A percentile compares a stretch with the other conserved stretches of the same genome.
phyloP scores from a whole-genome alignment of 2,797 vertebrate species.

The Myripristis jacobus region DNA sequence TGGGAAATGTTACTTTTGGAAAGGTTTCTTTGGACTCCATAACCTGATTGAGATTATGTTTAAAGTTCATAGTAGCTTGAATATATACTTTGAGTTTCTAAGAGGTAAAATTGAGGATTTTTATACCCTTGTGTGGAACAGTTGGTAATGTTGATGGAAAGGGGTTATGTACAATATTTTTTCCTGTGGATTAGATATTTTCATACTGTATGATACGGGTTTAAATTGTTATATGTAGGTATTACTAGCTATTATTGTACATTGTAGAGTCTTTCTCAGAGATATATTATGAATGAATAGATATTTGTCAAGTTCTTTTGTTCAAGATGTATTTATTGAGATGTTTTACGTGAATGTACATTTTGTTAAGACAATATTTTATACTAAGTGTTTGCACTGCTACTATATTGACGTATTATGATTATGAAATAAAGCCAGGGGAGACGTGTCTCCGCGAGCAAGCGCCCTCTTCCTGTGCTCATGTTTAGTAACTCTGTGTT shows the following conservation, averaged over 20 bases:
- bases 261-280: conserved; percentile 77
- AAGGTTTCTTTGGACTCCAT: conserved; percentile 53
- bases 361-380: conserved; percentile 85
- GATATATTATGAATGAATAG: conserved; percentile 77
- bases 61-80: conserved; percentile 61
- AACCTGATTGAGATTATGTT: conserved; percentile 41
- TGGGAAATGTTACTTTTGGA: conserved; percentile 56
- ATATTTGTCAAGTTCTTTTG: conserved; percentile 81
- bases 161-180: conserved; percentile 79
- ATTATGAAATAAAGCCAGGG: conserved; percentile 70
- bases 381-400: conserved; percentile 86
- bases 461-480: conserved; percentile 42
- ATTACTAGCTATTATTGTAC: conserved; percentile 74
- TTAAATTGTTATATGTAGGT: conserved; percentile 80
- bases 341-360: conserved; percentile 87
- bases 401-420: conserved; percentile 75
- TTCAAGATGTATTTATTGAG: conserved; percentile 82
- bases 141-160: conserved; percentile 56
- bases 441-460: conserved; percentile 48
- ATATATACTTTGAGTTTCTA: conserved; percentile 65
- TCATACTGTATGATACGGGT: conserved; percentile 86
- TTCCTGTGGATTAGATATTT: conserved; percentile 86
- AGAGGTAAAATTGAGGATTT: conserved; percentile 70
- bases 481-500: conserved; percentile 19
- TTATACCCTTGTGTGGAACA: conserved; percentile 76